Conservation (phyloP, 2,888 invertebrate species). For the Siphonodentalium dalli region DNA sequence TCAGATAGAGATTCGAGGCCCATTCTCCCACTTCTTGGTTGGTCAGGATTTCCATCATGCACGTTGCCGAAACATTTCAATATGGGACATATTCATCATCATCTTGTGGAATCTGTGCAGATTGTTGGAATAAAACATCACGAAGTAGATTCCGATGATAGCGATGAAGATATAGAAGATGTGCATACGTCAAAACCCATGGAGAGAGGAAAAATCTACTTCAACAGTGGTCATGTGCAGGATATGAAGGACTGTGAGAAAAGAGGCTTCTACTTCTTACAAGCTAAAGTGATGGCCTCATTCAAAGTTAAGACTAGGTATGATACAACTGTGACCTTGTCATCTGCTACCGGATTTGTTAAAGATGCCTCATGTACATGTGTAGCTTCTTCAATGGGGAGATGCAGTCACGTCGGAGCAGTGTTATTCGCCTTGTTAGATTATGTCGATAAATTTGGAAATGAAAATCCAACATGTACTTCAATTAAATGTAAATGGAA, state of each 20-base stretch:
- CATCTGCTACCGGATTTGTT: too few species aligned
- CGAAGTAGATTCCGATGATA: slow-evolving; percentile 1
- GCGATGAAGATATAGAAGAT: slow-evolving; percentile 17
- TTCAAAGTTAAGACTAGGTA: slow-evolving; percentile 1
- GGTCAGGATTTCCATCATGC: slow-evolving; percentile 3
- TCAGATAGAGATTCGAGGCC: too few species aligned
- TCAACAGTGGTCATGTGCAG: slow-evolving; percentile 17
- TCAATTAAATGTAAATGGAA: too few species aligned
- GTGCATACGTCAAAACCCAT: slow-evolving; percentile 23
- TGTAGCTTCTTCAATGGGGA: too few species aligned
- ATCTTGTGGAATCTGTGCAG: slow-evolving; percentile 24
- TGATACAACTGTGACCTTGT: slow-evolving; percentile 14
- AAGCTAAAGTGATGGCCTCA: slow-evolving; percentile 21
- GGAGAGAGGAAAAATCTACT: slow-evolving; percentile 5
- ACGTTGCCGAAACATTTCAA: slow-evolving; percentile 6
- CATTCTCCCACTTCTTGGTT: slow-evolving; percentile 2
- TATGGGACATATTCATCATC: slow-evolving; percentile 23
- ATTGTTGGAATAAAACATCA: slow-evolving; percentile 8
- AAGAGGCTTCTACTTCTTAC: slow-evolving; percentile 14
- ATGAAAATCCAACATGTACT: too few species aligned
- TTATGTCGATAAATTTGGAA: too few species aligned
- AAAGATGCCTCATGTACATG: too few species aligned
- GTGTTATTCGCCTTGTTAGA: too few species aligned
- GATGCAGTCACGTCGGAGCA: too few species aligned
- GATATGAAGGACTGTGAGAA: slow-evolving; percentile 19